Base-by-base conservation (phyloP, 2,888 invertebrate genomes). In the Spilarctia lutea region DNA sequence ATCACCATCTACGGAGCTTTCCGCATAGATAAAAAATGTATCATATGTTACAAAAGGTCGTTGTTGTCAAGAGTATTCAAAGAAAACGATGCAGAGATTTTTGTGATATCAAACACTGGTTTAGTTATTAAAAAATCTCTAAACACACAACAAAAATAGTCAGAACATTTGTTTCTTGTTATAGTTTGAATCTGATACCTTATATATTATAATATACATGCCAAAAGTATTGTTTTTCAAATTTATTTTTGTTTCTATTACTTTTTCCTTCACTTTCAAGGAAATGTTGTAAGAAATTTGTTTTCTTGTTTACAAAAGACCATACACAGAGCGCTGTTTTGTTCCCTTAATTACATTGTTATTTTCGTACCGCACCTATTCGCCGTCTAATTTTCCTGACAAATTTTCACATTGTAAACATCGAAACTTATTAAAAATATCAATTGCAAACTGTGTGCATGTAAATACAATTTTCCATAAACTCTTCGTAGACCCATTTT, bases 281-380 rank as follows among this genome's bases (percentile, higher is more conserved):
- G 81, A 79, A 84, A 75, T 82, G 75, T 83, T 83, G 83, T 83
- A 84, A 83, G 81, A 83, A 83, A 85, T 85, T 89, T 87, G 56
- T 87, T 88, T 90, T 85, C 87, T 87, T 90, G 86, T 90, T 91
- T 91, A 88, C 89, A 85, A 88, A 88, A 89, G 85, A 87, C 85
- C 87, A 87, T 86, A 85, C 82, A 80, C 79, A 79, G 85, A 78
- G 77, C 73, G 77, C 82, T 85, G 85, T 88, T 89, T 89, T 88
- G 85, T 89, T 86, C 85, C 56, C 81, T 85, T 89, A 89, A 89
- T 89, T 89, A 87, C 87, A 86, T 88, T 88, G 86, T 86, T 86
- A 85, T 87, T 86, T 87, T 81, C 81, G 79, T 76, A 80, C 83
- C 85, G 81, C 88, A 88, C 88, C 88, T 89, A 88, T 85, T 48